Evolutionary conservation across 2,888 invertebrate species (phyloP), one percentile per base, ranked within the genome.

Genomic region (Hyppa rectilinea): DNA sequence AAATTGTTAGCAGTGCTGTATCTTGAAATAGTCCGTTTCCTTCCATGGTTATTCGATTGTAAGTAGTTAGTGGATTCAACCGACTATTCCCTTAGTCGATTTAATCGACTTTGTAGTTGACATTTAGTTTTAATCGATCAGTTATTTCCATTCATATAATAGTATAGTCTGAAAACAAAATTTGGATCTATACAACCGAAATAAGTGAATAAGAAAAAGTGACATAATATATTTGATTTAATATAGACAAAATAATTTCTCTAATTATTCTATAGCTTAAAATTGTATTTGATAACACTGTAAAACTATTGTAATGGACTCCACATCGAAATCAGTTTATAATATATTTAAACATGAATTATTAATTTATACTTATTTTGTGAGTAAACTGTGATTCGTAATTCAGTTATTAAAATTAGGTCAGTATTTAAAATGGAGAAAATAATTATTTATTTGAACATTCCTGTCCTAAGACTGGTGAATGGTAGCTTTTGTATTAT

Each of bases 401-500:
- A 79, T 83, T 81, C 82, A 66, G 70, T 75, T 62, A 63, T 77
- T 75, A 62, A 78, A 40, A 52, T 80, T 84, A 72, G 79, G 80
- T 83, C 83, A 80, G 78, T 86, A 85, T 85, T 84, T 75, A 60
- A 80, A 69, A 66, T 74, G 64, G 71, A 68, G 43, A 58, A 63
- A 68, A 72, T 80, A 66, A n/a, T n/a, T 81, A 85, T 83, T 73
- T 91, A 92, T 92, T 91, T 86, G 50, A 78, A 88, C 94, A 93
- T 93, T 93, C 93, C 93, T 88, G 85, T 83, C 81, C 70, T 55
- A 79, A 87, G 88, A 87, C 86, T 87, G 82, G 78, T 77, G 75
- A 75, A 80, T 83, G 81, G 80, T 83, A 82, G 80, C 81, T 85
- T 84, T 82, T 79, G 76, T 82, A 75, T 77, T 78, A 75, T 75